phyloP scores from a whole-genome alignment of 1,140 invertebrate species.

The Drosophila yakuba region DNA sequence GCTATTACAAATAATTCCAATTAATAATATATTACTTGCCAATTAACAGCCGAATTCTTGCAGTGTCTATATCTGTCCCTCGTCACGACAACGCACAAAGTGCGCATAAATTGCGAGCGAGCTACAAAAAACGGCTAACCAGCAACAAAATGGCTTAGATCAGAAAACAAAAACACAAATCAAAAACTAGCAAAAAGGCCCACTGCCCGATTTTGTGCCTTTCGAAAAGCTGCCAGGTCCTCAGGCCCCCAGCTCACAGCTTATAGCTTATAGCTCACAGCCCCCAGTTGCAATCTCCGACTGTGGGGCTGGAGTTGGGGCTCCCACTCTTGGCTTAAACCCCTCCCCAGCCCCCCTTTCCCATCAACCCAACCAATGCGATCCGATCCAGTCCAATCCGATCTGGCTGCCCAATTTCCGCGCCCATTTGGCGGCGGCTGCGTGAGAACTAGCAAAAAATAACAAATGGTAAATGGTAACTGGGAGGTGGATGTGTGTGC shows the following conservation, averaged over 20 bases:
- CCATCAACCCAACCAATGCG: background rate
- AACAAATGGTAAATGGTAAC: background rate
- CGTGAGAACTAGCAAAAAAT: conserved; percentile 61
- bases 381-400: conserved; percentile 29
- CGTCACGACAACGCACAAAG: conserved; percentile 52
- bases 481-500: background rate
- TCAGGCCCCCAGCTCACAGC: background rate
- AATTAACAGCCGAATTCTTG: background rate
- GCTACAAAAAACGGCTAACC: conserved; percentile 31
- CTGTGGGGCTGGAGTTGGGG: background rate
- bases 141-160: conserved; percentile 37
- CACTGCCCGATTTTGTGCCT: conserved; percentile 18
- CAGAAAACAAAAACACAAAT: conserved; percentile 42
- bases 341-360: too few species aligned
- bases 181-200: conserved; percentile 25
- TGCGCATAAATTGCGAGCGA: conserved; percentile 46
- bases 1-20: too few species aligned
- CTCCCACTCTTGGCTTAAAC: conserved; percentile 15
- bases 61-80: conserved; percentile 12
- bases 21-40: too few species aligned
- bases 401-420: conserved; percentile 69
- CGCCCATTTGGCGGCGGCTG: conserved; percentile 67
- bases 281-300: conserved; percentile 2
- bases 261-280: background rate
- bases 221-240: conserved; percentile 33